Percentiles rank a stretch among this genome's conserved stretches.
phyloP scores from a whole-genome alignment of 2,113 vertebrate species.

The Myotis lucifugus region DNA sequence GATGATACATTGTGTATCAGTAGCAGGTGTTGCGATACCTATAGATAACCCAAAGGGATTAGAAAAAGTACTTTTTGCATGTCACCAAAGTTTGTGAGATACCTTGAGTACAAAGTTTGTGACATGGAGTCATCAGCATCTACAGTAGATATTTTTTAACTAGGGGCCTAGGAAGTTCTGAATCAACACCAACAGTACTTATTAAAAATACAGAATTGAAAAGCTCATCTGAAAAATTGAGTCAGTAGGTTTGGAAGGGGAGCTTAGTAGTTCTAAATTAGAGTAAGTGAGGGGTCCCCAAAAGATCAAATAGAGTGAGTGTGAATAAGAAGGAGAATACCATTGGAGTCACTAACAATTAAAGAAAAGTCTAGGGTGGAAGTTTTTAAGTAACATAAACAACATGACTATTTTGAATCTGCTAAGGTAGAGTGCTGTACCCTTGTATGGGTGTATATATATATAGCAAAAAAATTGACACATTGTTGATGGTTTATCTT shows the following conservation, averaged over 20 bases:
- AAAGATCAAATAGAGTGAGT: background rate
- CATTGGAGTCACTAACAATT: background rate
- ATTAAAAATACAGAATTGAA: background rate
- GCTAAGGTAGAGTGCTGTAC: accelerated
- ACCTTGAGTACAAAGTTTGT: background rate
- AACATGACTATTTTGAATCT: background rate
- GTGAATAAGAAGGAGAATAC: background rate
- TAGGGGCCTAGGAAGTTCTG: background rate
- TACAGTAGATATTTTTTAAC: background rate
- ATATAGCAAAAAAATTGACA: background rate
- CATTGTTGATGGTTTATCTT: background rate
- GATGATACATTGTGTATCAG: background rate
- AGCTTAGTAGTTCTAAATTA: background rate
- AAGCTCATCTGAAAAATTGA: background rate
- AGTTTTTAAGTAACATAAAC: background rate
- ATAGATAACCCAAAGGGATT: background rate
- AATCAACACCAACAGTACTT: background rate
- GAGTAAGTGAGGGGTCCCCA: background rate
- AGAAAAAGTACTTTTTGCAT: background rate
- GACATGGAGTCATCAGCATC: background rate
- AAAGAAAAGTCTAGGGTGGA: background rate
- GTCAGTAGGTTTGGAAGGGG: background rate
- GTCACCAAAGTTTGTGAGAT: background rate
- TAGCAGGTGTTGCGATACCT: background rate
- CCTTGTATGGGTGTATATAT: background rate